A percentile compares a stretch with the other conserved stretches of the same genome.
These are phyloP conservation scores for Gymnogyps californianus DNA, from an alignment of 2,113 vertebrate genomes.

Conservation along the genomic window DNA sequence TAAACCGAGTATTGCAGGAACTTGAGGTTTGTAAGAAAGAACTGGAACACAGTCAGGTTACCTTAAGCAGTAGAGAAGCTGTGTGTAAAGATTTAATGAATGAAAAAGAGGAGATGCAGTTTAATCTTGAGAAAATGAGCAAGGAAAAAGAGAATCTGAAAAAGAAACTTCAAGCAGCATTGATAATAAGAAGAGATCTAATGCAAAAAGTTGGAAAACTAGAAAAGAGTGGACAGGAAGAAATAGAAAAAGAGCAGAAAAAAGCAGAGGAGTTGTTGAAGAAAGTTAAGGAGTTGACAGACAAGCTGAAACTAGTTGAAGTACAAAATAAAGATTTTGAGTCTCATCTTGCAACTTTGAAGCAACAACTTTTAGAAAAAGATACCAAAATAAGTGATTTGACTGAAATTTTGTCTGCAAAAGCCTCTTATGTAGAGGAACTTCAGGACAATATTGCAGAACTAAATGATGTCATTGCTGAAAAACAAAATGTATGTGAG, in stretches of 20 bases:
- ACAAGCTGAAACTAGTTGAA: slow-evolving; percentile 45
- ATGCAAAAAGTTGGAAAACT: slow-evolving; percentile 78
- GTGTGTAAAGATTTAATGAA: slow-evolving; percentile 58
- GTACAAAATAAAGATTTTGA: slow-evolving; percentile 49
- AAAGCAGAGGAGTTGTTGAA: slow-evolving; percentile 44
- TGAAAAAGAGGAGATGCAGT: slow-evolving; percentile 67
- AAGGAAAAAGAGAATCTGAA: slow-evolving; percentile 82
- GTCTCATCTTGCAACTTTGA: slow-evolving; percentile 54
- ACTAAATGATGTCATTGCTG: slow-evolving; percentile 53
- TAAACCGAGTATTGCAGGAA: slow-evolving; percentile 50
- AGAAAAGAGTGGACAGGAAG: slow-evolving; percentile 71
- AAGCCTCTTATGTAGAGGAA: slow-evolving; percentile 24
- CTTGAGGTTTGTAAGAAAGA: slow-evolving; percentile 66
- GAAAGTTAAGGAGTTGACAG: slow-evolving; percentile 57
- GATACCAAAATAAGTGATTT: slow-evolving; percentile 61
- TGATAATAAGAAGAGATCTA: slow-evolving; percentile 82
- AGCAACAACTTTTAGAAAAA: slow-evolving; percentile 69
- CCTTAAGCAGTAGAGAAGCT: slow-evolving; percentile 46
- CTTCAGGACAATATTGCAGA: slow-evolving; percentile 33
- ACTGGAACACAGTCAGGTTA: slow-evolving; percentile 26
- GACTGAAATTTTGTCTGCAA: slow-evolving; percentile 42
- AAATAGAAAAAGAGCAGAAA: slow-evolving; percentile 42
- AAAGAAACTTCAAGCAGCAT: slow-evolving; percentile 84
- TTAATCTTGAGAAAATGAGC: slow-evolving; percentile 59
- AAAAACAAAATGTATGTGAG: slow-evolving; percentile 67